Evolutionary conservation across 2,113 vertebrate species (phyloP).

Genomic region (Aegypius monachus): DNA sequence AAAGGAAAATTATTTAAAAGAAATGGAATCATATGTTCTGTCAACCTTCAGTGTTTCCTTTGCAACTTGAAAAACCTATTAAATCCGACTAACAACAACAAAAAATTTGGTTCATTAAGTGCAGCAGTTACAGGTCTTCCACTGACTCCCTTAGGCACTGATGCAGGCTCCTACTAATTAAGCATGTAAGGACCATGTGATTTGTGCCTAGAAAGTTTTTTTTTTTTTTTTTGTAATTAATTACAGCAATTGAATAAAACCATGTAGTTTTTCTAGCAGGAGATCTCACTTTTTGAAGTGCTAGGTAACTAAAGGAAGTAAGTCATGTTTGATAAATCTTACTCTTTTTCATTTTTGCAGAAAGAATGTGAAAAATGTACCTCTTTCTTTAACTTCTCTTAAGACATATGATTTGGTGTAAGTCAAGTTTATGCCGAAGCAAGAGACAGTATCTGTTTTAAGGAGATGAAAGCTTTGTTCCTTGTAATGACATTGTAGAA

Average conservation of each 20-base stretch:
- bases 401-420: background rate
- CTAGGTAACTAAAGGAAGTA: background rate
- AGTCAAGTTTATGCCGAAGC: background rate
- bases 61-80: background rate
- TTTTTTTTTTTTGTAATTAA: background rate
- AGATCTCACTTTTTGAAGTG: background rate
- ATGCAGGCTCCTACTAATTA: background rate
- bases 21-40: background rate
- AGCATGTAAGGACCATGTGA: background rate
- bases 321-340: background rate
- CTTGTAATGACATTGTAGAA: background rate
- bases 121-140: background rate
- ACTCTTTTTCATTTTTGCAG: background rate
- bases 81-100: background rate
- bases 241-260: background rate
- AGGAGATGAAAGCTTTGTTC: background rate
- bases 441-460: background rate
- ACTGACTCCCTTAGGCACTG: background rate
- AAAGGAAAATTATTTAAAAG: background rate
- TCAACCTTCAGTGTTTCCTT: background rate
- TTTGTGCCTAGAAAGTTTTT: background rate
- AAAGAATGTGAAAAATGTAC: background rate
- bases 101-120: background rate
- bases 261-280: background rate
- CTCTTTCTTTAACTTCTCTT: background rate